A percentile compares a stretch with the other conserved stretches of the same genome.
phyloP scores from a whole-genome alignment of 53 echinoderm and acorn worm species.

The Paracentrotus lividus region DNA sequence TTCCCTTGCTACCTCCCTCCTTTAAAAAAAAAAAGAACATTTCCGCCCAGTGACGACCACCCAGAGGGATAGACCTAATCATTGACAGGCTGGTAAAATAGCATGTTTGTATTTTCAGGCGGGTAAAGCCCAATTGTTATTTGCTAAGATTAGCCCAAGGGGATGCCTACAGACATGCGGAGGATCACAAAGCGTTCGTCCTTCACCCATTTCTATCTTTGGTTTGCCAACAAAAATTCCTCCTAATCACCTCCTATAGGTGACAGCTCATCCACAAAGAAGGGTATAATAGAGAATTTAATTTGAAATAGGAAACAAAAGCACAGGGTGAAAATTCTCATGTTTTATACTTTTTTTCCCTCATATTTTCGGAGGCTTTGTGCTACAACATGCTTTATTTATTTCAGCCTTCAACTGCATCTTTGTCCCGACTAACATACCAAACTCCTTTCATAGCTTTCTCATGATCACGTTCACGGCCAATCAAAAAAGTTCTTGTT shows the following conservation, averaged over 20 bases:
- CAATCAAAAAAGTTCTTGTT: conserved; percentile 28
- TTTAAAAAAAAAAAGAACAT: not conserved
- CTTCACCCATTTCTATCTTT: conserved; percentile 69
- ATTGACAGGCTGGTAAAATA: conserved; percentile 65
- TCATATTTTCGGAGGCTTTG: conserved; percentile 12
- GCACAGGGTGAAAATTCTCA: conserved; percentile 64
- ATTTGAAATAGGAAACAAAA: conserved; percentile 63
- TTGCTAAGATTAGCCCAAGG: conserved; percentile 51
- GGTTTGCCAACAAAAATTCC: conserved; percentile 25
- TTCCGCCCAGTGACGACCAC: conserved; percentile 53
- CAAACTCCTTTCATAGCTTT: conserved; percentile 47
- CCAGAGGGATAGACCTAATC: conserved; percentile 54
- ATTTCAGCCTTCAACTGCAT: conserved; percentile 57
- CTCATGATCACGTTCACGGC: conserved; percentile 71
- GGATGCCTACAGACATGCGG: conserved; percentile 63
- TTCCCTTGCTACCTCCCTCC: conserved; percentile 28
- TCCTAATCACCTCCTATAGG: conserved; percentile 64
- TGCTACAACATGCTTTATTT: conserved; percentile 45
- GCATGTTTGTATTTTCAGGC: conserved; percentile 54
- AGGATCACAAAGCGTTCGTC: conserved; percentile 51
- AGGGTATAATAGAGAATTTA: conserved; percentile 40
- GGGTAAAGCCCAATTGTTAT: conserved; percentile 57
- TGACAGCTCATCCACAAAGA: conserved; percentile 70
- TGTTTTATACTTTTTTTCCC: conserved; percentile 36
- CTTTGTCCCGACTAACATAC: conserved; percentile 60